Percentiles rank a stretch among this genome's conserved stretches.
Conservation (phyloP, 2,797 vertebrate genomes). For the Diplodus sargus region DNA sequence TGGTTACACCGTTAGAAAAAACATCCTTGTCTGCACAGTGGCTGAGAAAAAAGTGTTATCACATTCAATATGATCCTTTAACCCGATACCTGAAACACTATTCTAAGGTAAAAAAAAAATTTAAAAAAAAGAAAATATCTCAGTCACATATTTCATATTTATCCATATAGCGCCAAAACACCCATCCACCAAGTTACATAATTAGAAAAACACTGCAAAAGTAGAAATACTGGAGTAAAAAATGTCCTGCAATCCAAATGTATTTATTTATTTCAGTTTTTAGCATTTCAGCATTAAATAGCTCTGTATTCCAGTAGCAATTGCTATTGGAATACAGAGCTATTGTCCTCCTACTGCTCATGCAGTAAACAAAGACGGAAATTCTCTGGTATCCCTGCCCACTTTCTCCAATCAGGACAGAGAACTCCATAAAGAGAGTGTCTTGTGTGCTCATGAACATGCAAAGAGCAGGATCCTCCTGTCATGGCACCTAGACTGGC, state of each 20-base stretch:
- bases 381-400: no score
- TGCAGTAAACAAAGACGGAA: no score
- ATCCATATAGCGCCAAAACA: not conserved
- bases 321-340: no score
- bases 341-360: no score
- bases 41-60: not conserved
- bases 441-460: no score
- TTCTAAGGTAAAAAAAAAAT: not conserved
- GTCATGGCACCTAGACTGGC: no score
- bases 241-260: not conserved
- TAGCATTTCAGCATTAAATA: no score
- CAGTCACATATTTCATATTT: not conserved
- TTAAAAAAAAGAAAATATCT: not conserved
- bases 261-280: not conserved
- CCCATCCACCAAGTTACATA: not conserved
- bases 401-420: no score
- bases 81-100: not conserved
- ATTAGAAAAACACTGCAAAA: not conserved
- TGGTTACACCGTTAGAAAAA: constrained; percentile 5
- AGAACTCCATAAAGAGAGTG: no score
- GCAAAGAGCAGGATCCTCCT: no score
- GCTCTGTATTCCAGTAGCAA: no score
- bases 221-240: not conserved
- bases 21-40: not conserved
- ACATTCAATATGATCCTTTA: not conserved